Conservation (phyloP, 2,888 invertebrate species). For the Mythimna pallens region DNA sequence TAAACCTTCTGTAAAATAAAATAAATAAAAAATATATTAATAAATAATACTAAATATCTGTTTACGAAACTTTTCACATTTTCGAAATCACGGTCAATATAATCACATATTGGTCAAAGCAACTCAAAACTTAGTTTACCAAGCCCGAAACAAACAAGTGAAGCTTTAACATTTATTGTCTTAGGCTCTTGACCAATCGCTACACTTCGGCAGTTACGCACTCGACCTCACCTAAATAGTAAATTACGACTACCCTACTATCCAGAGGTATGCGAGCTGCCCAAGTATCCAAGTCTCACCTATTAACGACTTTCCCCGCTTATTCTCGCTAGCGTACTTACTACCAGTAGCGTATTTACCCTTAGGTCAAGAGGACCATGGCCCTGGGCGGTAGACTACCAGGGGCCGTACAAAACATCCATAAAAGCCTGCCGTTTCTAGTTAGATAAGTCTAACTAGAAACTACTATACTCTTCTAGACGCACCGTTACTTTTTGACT, state of each 20-base stretch:
- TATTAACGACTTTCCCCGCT: slow-evolving; percentile 78
- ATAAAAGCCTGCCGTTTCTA: background rate
- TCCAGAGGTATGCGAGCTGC: slow-evolving; percentile 49
- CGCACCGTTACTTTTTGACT: background rate
- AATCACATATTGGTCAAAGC: too few relatives aligned
- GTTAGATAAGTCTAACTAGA: background rate
- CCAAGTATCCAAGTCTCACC: slow-evolving; percentile 66
- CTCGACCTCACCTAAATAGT: slow-evolving; percentile 49
- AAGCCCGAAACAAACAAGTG: background rate
- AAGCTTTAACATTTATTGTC: background rate
- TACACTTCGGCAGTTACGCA: slow-evolving; percentile 40
- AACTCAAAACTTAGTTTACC: too few relatives aligned
- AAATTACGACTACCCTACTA: slow-evolving; percentile 44
- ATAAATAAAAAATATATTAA: too few relatives aligned
- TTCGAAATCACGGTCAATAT: too few relatives aligned
- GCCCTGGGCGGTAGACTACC: background rate
- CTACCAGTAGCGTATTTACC: slow-evolving; percentile 43
- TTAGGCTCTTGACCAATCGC: slow-evolving; percentile 19
- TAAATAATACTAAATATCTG: too few relatives aligned
- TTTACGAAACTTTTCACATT: too few relatives aligned
- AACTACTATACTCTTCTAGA: background rate
- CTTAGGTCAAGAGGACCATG: background rate
- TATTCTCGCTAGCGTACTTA: slow-evolving; percentile 63
- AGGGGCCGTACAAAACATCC: background rate
- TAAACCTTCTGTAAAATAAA: too few relatives aligned